These are phyloP conservation scores for Pithys albifrons DNA, from an alignment of 2,113 vertebrate species.

Conservation along the genomic window DNA sequence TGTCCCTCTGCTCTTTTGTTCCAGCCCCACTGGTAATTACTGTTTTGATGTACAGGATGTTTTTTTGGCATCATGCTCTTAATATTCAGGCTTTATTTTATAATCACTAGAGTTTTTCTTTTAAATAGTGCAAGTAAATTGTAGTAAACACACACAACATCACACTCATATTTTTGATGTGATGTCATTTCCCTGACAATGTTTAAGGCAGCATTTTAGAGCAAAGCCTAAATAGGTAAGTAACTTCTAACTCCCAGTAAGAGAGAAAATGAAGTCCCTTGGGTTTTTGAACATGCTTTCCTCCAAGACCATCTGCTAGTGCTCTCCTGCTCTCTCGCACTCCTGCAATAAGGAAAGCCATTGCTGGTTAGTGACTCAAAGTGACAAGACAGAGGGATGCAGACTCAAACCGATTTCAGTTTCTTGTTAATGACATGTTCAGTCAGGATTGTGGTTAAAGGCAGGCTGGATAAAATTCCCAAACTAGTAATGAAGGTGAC, in stretches of 20 bases:
- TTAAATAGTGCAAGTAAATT: background rate
- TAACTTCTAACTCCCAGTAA: conserved; percentile 6
- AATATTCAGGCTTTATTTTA: conserved; percentile 12
- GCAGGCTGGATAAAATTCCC: background rate
- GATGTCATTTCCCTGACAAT: background rate
- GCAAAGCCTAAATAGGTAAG: background rate
- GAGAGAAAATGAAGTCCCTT: background rate
- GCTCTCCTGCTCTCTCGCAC: background rate
- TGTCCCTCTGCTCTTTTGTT: background rate
- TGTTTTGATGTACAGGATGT: background rate
- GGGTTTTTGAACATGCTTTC: background rate
- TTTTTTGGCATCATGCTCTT: background rate
- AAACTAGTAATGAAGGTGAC: background rate
- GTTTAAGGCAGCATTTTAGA: background rate
- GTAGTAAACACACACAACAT: background rate
- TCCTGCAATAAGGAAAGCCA: background rate
- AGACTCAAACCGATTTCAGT: background rate
- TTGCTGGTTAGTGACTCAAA: background rate
- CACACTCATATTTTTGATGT: background rate
- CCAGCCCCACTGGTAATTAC: background rate
- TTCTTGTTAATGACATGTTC: background rate
- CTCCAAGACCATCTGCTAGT: conserved; percentile 2
- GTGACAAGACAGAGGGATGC: background rate
- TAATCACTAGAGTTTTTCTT: background rate
- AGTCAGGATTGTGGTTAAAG: background rate